Conservation (phyloP, 1,140 invertebrate species). For the Scaptomyza montana region DNA sequence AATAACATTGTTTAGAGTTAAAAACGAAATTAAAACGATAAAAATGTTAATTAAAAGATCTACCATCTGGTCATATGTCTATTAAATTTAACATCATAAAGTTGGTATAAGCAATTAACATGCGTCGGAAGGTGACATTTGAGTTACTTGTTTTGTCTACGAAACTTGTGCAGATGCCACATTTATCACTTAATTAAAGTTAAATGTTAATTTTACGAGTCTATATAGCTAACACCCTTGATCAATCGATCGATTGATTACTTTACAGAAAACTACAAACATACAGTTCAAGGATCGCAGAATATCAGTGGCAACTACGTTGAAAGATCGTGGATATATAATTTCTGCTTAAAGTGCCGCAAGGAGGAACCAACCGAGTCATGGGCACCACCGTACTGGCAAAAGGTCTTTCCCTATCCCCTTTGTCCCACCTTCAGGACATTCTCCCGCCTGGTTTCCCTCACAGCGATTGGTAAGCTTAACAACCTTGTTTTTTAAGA, state of each 20-base stretch:
- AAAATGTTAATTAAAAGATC: constrained; percentile 29
- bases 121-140: not conserved
- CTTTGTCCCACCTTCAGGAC: constrained; percentile 92
- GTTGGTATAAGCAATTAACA: constrained; percentile 35
- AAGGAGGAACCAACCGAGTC: constrained; percentile 86
- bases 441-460: constrained; percentile 88
- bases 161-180: constrained; percentile 12
- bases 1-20: constrained; percentile 5
- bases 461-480: constrained; percentile 87
- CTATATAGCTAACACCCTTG: constrained; percentile 7
- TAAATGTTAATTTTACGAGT: not conserved
- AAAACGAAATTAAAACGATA: constrained; percentile 19
- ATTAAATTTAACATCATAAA: constrained; percentile 23
- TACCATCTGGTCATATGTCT: constrained; percentile 4
- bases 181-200: constrained; percentile 29
- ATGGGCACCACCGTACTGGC: constrained; percentile 91
- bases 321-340: constrained; percentile 82
- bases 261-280: constrained; percentile 61
- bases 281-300: constrained; percentile 37
- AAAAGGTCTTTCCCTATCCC: constrained; percentile 90
- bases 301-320: constrained; percentile 59
- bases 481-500: not conserved
- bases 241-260: not conserved
- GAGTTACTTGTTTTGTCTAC: not conserved
- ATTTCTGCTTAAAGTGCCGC: constrained; percentile 79